Evolutionary conservation across 2,113 vertebrate species (phyloP).

Genomic region (Gymnobelideus leadbeateri): DNA sequence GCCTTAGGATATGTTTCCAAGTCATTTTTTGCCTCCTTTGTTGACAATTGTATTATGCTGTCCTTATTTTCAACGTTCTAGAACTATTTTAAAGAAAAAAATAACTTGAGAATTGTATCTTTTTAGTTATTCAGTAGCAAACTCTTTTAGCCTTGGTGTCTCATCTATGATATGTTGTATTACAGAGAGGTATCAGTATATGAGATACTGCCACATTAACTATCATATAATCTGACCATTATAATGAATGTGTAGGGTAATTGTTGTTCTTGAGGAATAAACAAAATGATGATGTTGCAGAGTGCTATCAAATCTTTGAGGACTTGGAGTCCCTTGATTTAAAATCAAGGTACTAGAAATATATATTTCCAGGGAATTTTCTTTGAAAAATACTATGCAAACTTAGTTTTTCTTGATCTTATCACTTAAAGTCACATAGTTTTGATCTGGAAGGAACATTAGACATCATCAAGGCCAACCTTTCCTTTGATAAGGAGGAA

Average conservation of each 20-base stretch:
- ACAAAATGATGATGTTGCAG: slow-evolving; percentile 34
- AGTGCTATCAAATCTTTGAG: slow-evolving; percentile 49
- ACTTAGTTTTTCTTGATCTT: background rate
- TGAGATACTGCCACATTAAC: slow-evolving; percentile 55
- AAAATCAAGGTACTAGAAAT: background rate
- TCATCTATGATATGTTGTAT: slow-evolving; percentile 48
- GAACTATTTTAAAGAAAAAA: background rate
- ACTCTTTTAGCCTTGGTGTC: background rate
- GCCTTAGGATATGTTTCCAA: background rate
- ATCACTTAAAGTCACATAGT: background rate
- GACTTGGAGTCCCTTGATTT: slow-evolving; percentile 20
- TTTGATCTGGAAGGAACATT: too few species aligned
- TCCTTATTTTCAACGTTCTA: background rate
- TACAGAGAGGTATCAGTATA: slow-evolving; percentile 29
- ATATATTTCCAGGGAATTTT: slow-evolving; percentile 3
- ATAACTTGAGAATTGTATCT: slow-evolving; percentile 36
- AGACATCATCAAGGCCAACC: too few species aligned
- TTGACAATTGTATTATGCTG: slow-evolving; percentile 18
- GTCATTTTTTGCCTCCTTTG: slow-evolving; percentile 30
- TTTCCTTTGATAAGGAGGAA: too few species aligned
- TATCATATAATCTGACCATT: slow-evolving; percentile 40
- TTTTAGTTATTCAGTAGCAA: slow-evolving; percentile 30
- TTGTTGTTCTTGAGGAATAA: slow-evolving; percentile 47
- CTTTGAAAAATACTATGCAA: background rate
- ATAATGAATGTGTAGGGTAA: slow-evolving; percentile 34